Percentiles rank a stretch among this genome's conserved stretches.
phyloP scores from a whole-genome alignment of 2,113 vertebrate species.

The Lontra canadensis region DNA sequence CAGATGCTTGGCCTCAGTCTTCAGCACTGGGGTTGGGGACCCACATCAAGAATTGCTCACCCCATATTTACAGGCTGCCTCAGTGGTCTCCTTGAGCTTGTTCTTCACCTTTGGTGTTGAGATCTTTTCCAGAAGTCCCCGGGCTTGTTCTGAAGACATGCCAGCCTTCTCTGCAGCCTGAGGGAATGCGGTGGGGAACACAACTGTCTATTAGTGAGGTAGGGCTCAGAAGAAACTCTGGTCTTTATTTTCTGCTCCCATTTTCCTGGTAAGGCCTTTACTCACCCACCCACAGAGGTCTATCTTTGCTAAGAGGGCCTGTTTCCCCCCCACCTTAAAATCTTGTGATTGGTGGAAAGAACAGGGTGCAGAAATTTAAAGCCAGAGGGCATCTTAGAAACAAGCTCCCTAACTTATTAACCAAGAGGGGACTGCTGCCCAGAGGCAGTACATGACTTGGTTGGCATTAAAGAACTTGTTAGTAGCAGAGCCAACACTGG shows the following conservation, averaged over 20 bases:
- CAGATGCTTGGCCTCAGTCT: not conserved
- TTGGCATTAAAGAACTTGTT: not conserved
- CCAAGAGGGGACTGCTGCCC: not conserved
- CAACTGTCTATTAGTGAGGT: not conserved
- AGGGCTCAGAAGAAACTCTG: not conserved
- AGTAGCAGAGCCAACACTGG: not conserved
- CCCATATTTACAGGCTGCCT: conserved; percentile 87
- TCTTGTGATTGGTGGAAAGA: not conserved
- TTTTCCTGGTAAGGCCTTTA: not conserved
- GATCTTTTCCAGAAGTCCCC: conserved; percentile 81
- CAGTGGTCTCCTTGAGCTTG: conserved; percentile 87
- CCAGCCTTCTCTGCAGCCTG: conserved; percentile 91
- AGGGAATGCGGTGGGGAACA: not conserved
- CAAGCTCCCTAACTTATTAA: not conserved
- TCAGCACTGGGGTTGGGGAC: not conserved
- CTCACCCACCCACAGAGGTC: not conserved
- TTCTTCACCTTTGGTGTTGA: conserved; percentile 88
- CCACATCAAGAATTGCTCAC: conserved; percentile 79
- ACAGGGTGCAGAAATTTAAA: not conserved
- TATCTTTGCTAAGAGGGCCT: not conserved
- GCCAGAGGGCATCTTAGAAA: not conserved
- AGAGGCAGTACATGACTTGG: not conserved
- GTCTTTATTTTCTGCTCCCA: not conserved
- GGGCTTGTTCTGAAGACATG: conserved; percentile 83
- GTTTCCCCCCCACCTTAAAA: not conserved